Base-by-base conservation (phyloP, 2,888 invertebrate genomes). In the Petrophora chlorosata region DNA sequence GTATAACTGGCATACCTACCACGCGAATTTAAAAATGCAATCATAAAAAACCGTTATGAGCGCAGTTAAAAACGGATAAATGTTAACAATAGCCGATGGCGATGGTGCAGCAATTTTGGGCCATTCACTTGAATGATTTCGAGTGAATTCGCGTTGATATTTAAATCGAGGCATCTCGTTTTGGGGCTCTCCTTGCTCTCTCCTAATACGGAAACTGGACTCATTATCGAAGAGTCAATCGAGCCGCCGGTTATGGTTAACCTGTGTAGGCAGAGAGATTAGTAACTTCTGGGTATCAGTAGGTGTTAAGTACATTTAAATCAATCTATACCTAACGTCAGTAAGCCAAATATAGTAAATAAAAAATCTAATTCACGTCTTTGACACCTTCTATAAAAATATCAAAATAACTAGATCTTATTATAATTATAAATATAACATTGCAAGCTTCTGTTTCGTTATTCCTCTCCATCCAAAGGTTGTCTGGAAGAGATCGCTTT, bases 261-360 rank as follows among this genome's bases (percentile, higher is more conserved):
- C 41, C 59, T 67, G 81, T 72, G 86, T 85, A 80, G 83, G 84
- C 60, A 70, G 41, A 66, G 58, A 65, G 63, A 60, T 77, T 76
- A 71, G 65, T 65, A 64, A 63, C 56, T 59, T 51, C 56, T 53
- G 44, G 46, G 28, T 40, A 35, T 49, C 42, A 38, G 55, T 45
- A 56, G 50, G 53, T 54, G 49, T 53, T 30, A n/a, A n/a, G n/a
- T n/a, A n/a, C n/a, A n/a, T n/a, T n/a, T n/a, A n/a, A n/a, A n/a
- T n/a, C n/a, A n/a, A n/a, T n/a, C n/a, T n/a, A n/a, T n/a, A n/a
- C n/a, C n/a, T n/a, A n/a, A n/a, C n/a, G n/a, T n/a, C n/a, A n/a
- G n/a, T n/a, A n/a, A n/a, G n/a, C n/a, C n/a, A n/a, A n/a, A n/a
- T n/a, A n/a, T n/a, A n/a, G n/a, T n/a, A n/a, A n/a, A n/a, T n/a